A percentile compares a stretch with the other conserved stretches of the same genome.
These are phyloP conservation scores for Pheosia tremula DNA, from an alignment of 2,888 invertebrate genomes.

Conservation along the genomic window DNA sequence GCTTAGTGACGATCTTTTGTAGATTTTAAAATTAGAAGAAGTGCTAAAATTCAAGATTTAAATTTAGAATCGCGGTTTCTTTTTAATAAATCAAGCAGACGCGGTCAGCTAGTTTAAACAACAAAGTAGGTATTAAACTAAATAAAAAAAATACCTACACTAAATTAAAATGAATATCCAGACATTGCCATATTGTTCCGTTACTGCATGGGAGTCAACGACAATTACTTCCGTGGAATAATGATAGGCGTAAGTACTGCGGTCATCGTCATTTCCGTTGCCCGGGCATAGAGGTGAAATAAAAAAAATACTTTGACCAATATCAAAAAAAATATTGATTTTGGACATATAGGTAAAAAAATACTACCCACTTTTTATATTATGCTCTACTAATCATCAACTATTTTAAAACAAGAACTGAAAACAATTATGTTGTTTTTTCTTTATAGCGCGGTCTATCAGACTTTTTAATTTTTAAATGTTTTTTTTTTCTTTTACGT, in stretches of 20 bases:
- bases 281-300: constrained; percentile 1
- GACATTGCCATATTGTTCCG: constrained; percentile 20
- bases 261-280: constrained; percentile 42
- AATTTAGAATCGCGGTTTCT: not conserved
- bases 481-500: constrained; percentile 16
- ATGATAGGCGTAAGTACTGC: constrained; percentile 29
- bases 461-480: constrained; percentile 8
- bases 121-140: too few relatives aligned
- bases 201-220: constrained; percentile 27
- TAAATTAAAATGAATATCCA: not conserved
- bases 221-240: constrained; percentile 37
- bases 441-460: not conserved
- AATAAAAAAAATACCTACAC: too few relatives aligned
- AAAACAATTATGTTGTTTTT: not conserved
- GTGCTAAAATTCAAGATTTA: not conserved
- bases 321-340: too few relatives aligned
- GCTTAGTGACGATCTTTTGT: constrained; percentile 33
- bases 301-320: too few relatives aligned
- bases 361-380: too few relatives aligned
- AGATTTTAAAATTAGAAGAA: constrained; percentile 31
- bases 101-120: too few relatives aligned
- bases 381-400: too few relatives aligned
- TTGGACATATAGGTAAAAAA: too few relatives aligned
- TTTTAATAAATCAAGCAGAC: too few relatives aligned
- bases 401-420: not conserved